Conservation (phyloP, 2,797 vertebrate species). For the Sebastes melanostomus region DNA sequence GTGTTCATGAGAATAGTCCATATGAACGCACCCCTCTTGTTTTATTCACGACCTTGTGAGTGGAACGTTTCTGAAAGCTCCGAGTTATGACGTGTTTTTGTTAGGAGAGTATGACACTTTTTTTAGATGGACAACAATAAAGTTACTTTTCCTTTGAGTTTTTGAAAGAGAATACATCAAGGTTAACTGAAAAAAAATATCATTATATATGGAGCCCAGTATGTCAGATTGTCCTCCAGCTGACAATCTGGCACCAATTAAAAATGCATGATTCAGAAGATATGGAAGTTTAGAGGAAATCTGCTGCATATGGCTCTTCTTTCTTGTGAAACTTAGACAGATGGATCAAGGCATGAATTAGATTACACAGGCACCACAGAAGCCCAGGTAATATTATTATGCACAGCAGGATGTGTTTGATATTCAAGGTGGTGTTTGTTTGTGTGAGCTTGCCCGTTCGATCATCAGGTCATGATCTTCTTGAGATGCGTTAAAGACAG, state of each 20-base stretch:
- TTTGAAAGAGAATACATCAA: neutral
- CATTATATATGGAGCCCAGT: neutral
- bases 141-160: neutral
- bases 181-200: neutral
- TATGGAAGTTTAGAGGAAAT: neutral
- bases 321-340: slow-evolving; percentile 27
- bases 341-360: slow-evolving; percentile 44
- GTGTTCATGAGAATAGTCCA: no score
- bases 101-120: neutral
- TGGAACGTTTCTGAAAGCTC: no score
- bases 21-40: no score
- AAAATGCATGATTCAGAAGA: neutral
- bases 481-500: neutral
- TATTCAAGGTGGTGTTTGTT: slow-evolving; percentile 54
- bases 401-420: slow-evolving; percentile 39
- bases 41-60: accelerated
- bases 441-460: neutral
- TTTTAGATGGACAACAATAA: neutral
- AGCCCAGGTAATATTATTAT: slow-evolving; percentile 26
- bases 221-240: neutral
- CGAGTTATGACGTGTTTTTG: no score
- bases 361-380: slow-evolving; percentile 29
- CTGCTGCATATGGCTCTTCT: slow-evolving; percentile 12
- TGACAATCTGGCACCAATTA: slow-evolving; percentile 19
- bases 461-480: slow-evolving; percentile 19